These are phyloP conservation scores for Orcinus orca DNA, from an alignment of 2,113 vertebrate species.

Conservation along the genomic window DNA sequence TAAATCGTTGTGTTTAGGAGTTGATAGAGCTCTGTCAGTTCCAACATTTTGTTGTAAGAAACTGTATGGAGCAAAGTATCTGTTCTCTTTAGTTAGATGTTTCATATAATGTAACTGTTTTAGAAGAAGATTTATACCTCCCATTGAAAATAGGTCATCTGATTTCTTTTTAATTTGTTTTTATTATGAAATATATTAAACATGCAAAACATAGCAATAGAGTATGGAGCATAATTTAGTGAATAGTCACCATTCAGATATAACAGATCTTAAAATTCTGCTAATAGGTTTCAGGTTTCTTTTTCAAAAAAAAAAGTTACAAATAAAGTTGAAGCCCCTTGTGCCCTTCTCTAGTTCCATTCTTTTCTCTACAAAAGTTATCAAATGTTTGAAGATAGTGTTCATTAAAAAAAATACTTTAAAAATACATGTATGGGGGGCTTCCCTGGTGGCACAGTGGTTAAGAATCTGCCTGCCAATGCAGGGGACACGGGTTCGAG, in stretches of 20 bases:
- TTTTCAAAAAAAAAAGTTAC: neutral
- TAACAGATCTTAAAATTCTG: conserved; percentile 19
- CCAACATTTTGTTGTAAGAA: conserved; percentile 12
- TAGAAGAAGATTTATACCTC: neutral
- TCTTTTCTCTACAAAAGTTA: neutral
- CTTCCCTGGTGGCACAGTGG: too few species aligned
- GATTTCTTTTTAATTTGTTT: neutral
- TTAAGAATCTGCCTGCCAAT: too few species aligned
- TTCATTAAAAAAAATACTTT: neutral
- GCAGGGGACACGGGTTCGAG: too few species aligned
- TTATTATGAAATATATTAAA: conserved; percentile 14
- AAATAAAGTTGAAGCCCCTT: neutral
- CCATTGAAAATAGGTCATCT: neutral
- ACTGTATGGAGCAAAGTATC: neutral
- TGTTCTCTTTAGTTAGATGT: neutral
- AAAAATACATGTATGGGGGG: neutral
- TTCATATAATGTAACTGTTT: conserved; percentile 27
- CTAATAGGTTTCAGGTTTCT: neutral
- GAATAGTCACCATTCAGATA: neutral
- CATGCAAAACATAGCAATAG: neutral
- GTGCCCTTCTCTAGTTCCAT: neutral
- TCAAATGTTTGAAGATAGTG: neutral
- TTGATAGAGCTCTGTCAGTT: neutral
- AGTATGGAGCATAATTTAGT: neutral
- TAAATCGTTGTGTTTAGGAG: neutral